Conservation (phyloP, 2,113 vertebrate genomes). For the Ceyx melanurus region DNA sequence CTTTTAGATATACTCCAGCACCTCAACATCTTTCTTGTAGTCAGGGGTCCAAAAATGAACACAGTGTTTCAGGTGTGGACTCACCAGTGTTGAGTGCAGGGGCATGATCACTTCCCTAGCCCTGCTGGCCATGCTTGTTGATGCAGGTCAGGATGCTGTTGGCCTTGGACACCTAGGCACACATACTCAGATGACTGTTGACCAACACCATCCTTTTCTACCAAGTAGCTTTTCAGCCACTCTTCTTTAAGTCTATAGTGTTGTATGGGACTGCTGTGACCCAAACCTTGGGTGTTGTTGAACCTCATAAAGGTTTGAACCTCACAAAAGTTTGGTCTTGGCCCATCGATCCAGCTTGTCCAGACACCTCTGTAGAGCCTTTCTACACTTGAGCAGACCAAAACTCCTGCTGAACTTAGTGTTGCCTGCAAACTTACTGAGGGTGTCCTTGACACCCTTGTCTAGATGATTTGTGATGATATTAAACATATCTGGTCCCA, state of each 20-base stretch:
- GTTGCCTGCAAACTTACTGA: not conserved
- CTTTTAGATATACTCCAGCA: fast-evolving
- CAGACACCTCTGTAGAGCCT: not conserved
- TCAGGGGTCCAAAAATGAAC: not conserved
- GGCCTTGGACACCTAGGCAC: not conserved
- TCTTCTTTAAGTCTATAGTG: fast-evolving
- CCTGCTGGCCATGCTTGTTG: not conserved
- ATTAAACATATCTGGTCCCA: not conserved
- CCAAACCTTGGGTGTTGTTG: not conserved
- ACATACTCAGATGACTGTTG: fast-evolving
- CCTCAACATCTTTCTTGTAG: fast-evolving
- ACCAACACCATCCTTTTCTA: not conserved
- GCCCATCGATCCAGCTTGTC: not conserved
- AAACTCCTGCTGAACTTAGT: not conserved
- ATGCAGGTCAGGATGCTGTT: fast-evolving
- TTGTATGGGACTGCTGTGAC: not conserved
- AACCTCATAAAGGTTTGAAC: not conserved
- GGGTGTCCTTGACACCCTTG: not conserved
- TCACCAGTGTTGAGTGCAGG: not conserved
- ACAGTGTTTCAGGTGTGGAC: fast-evolving
- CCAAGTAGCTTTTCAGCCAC: fast-evolving
- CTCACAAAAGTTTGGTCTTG: not conserved
- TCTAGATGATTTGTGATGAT: no score
- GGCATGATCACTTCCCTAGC: fast-evolving
- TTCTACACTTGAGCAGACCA: not conserved